These are phyloP conservation scores for Percina caprodes DNA, from an alignment of 2,113 vertebrate genomes.

Conservation along the genomic window DNA sequence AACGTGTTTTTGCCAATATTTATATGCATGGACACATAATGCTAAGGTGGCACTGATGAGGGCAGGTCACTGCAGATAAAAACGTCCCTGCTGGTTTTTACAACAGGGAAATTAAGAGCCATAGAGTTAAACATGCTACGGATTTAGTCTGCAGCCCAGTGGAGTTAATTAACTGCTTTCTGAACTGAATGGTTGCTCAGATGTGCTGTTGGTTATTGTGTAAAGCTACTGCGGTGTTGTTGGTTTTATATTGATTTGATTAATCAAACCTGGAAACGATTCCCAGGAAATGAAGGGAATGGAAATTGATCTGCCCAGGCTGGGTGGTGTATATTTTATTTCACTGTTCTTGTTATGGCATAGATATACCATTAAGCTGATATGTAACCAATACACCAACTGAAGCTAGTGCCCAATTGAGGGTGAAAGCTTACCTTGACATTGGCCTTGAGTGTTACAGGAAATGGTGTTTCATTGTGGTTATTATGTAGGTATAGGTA, in stretches of 20 bases:
- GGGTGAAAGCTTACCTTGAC: not conserved
- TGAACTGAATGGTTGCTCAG: slow-evolving; percentile 1
- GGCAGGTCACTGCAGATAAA: not conserved
- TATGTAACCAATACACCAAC: not conserved
- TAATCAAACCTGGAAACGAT: slow-evolving; percentile 46
- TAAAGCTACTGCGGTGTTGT: not conserved
- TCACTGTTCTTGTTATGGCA: slow-evolving; percentile 8
- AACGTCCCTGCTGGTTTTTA: slow-evolving; percentile 20
- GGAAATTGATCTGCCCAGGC: slow-evolving; percentile 41
- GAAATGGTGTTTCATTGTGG: slow-evolving; percentile 22
- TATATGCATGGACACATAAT: slow-evolving; percentile 16
- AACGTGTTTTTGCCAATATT: slow-evolving; percentile 11
- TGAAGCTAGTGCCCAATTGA: not conserved
- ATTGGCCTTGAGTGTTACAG: not conserved
- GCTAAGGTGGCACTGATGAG: slow-evolving; percentile 1
- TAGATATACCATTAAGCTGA: slow-evolving; percentile 15
- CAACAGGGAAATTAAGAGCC: slow-evolving; percentile 35
- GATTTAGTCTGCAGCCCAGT: slow-evolving; percentile 25
- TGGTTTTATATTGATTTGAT: slow-evolving; percentile 52
- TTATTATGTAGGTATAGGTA: not conserved
- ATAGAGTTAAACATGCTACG: slow-evolving; percentile 13
- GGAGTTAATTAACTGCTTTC: slow-evolving; percentile 35
- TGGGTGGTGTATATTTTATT: slow-evolving; percentile 34
- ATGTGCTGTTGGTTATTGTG: slow-evolving; percentile 35
- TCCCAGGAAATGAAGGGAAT: slow-evolving; percentile 56